phyloP scores from a whole-genome alignment of 2,888 invertebrate species.

The Mythimna albipuncta region DNA sequence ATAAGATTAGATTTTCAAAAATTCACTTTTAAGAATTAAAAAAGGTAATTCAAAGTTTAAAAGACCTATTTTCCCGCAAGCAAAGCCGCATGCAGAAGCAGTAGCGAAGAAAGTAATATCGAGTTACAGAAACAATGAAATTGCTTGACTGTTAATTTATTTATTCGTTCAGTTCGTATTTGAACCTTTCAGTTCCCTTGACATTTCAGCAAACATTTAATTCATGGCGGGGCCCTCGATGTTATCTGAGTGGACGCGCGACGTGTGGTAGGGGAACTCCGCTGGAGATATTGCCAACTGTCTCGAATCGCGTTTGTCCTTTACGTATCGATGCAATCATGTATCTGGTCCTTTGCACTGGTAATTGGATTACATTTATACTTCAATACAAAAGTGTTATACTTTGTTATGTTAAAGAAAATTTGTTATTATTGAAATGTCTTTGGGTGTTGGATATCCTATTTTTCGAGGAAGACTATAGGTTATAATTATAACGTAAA shows the following conservation, averaged over 20 bases:
- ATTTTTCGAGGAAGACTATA: too few relatives aligned
- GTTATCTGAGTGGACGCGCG: conserved; percentile 50
- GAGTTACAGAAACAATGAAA: conserved; percentile 16
- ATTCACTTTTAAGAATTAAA: too few relatives aligned
- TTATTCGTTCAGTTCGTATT: conserved; percentile 31
- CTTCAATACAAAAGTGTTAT: conserved; percentile 7
- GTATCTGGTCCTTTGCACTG: conserved; percentile 68
- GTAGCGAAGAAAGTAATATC: conserved; percentile 10
- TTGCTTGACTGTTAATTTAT: conserved; percentile 25
- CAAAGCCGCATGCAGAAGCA: too few relatives aligned
- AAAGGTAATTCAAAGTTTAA: too few relatives aligned
- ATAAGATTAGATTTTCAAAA: too few relatives aligned
- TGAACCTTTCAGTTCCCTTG: conserved; percentile 38
- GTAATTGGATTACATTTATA: conserved; percentile 68
- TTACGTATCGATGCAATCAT: conserved; percentile 73
- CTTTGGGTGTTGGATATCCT: too few relatives aligned
- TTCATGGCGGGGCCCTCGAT: conserved; percentile 50
- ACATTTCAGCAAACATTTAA: conserved; percentile 53
- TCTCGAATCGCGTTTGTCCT: conserved; percentile 68
- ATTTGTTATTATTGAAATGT: background rate
- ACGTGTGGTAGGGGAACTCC: conserved; percentile 58
- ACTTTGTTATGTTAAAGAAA: background rate
- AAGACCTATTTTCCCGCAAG: too few relatives aligned
- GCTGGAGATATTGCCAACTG: conserved; percentile 67
- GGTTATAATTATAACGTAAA: too few relatives aligned